These are phyloP conservation scores for Himalopsyche anomala DNA, from an alignment of 2,888 invertebrate species.

Conservation along the genomic window DNA sequence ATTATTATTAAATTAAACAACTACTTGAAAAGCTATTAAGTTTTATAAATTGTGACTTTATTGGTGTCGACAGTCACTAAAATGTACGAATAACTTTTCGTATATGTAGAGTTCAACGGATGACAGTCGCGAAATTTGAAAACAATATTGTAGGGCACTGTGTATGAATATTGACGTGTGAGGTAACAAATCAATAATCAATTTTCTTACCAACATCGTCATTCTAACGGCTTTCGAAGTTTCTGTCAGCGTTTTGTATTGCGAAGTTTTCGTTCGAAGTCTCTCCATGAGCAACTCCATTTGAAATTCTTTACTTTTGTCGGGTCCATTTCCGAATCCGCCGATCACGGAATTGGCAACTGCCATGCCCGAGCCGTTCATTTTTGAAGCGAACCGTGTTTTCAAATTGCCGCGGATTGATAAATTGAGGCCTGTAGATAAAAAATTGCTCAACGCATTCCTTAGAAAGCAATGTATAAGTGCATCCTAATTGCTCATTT, in stretches of 20 bases:
- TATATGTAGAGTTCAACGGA: no score
- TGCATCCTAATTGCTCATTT: constrained; percentile 18
- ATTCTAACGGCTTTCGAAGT: constrained; percentile 92
- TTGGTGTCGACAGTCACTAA: no score
- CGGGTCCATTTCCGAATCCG: constrained; percentile 51
- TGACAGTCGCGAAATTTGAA: constrained; percentile 3
- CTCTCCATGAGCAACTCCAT: constrained; percentile 95
- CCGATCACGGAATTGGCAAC: constrained; percentile 49
- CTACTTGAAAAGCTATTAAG: no score
- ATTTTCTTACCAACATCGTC: constrained; percentile 84
- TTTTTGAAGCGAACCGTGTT: neutral
- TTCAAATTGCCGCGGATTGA: constrained; percentile 28
- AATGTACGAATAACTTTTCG: no score
- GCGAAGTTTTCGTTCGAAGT: constrained; percentile 88
- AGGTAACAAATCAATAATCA: constrained; percentile 14
- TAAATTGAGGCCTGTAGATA: constrained; percentile 33
- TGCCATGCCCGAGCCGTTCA: constrained; percentile 58
- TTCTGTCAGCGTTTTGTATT: constrained; percentile 89
- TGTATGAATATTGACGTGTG: constrained; percentile 46
- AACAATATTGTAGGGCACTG: neutral
- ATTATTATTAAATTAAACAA: no score
- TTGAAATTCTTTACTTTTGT: constrained; percentile 72
- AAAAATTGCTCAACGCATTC: constrained; percentile 44
- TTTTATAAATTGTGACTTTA: no score
- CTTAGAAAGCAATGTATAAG: constrained; percentile 29